A percentile compares a stretch with the other conserved stretches of the same genome.
Conservation (phyloP, 2,888 invertebrate species). For the Lasioglossum pauxillum region DNA sequence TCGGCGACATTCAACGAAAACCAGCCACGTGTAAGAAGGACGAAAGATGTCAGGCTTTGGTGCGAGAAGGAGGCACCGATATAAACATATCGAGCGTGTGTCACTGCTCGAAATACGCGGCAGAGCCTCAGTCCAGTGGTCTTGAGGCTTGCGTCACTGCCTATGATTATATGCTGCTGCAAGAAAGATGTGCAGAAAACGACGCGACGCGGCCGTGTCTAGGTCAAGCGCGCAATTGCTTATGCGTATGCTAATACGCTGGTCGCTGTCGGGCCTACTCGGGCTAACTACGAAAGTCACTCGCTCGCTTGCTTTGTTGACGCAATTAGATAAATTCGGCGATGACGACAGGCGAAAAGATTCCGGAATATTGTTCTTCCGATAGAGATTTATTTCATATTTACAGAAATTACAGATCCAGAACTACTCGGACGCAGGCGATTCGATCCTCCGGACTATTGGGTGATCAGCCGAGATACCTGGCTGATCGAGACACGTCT, state of each 20-base stretch:
- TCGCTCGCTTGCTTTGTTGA: constrained; percentile 6
- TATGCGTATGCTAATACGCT: constrained; percentile 29
- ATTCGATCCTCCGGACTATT: constrained; percentile 26
- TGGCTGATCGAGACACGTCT: background rate
- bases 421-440: constrained; percentile 50
- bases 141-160: constrained; percentile 58
- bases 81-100: constrained; percentile 66
- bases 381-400: constrained; percentile 71
- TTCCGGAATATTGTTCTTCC: constrained; percentile 14
- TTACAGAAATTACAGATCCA: constrained; percentile 73
- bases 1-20: constrained; percentile 36
- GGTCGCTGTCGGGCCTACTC: background rate
- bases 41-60: background rate
- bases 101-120: constrained; percentile 73
- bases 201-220: constrained; percentile 16
- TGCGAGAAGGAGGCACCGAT: constrained; percentile 53
- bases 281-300: background rate
- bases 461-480: background rate
- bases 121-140: constrained; percentile 50
- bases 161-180: constrained; percentile 22
- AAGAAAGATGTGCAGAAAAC: constrained; percentile 21
- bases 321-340: constrained; percentile 25
- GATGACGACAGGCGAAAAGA: constrained; percentile 10
- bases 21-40: constrained; percentile 40
- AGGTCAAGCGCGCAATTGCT: constrained; percentile 30